A percentile compares a stretch with the other conserved stretches of the same genome.
Evolutionary conservation across 2,113 vertebrate genomes (phyloP).

Genomic region (Bubalus kerabau): DNA sequence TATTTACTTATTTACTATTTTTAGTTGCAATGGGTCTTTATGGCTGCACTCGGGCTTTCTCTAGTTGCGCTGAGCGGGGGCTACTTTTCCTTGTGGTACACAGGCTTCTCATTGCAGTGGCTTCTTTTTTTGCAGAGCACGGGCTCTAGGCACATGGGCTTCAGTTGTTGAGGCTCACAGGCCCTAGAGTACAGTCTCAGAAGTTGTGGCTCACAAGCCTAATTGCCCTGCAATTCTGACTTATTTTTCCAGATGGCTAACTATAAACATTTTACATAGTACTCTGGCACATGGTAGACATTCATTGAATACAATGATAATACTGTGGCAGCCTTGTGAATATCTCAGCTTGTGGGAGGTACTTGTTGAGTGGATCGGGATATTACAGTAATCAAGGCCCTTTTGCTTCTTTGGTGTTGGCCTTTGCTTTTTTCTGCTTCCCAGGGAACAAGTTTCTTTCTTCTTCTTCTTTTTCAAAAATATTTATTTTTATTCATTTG

Average conservation of each 20-base stretch:
- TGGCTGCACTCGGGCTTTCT: not conserved
- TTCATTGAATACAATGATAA: not conserved
- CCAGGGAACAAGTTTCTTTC: not conserved
- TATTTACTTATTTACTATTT: not conserved
- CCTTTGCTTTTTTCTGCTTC: not conserved
- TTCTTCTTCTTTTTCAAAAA: not conserved
- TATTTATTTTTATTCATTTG: not conserved
- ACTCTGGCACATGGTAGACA: not conserved
- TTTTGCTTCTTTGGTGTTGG: not conserved
- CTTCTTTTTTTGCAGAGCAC: not conserved
- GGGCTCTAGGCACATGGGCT: not conserved
- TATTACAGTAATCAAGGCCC: not conserved
- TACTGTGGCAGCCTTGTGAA: not conserved
- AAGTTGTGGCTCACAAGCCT: not conserved
- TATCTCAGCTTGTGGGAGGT: not conserved
- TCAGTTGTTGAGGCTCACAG: not conserved
- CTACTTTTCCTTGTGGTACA: not conserved
- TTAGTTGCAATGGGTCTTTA: not conserved
- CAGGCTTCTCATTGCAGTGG: not conserved
- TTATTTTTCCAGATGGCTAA: not conserved
- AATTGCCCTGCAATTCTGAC: not conserved
- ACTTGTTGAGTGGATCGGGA: not conserved
- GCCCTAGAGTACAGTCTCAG: not conserved
- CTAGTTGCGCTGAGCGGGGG: not conserved
- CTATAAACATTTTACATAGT: not conserved